Percentiles rank a stretch among this genome's conserved stretches.
phyloP scores from a whole-genome alignment of 2,797 vertebrate genomes.

The Todus mexicanus region DNA sequence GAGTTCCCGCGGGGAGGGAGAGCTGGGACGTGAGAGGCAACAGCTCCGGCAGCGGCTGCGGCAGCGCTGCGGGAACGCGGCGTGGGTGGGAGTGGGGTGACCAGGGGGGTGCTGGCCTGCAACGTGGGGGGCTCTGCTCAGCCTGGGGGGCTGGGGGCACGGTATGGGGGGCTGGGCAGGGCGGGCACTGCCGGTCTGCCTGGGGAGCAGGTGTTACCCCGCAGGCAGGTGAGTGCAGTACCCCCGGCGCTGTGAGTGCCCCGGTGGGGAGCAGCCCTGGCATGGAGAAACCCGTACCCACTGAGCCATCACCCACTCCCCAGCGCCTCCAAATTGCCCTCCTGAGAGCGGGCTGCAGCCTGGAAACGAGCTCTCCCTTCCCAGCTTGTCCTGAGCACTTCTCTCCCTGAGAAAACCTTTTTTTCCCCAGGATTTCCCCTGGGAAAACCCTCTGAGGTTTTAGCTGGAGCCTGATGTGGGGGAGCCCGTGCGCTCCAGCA shows the following conservation, averaged over 20 bases:
- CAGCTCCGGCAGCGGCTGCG: not conserved
- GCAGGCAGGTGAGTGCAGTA: too few species aligned
- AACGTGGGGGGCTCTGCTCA: not conserved
- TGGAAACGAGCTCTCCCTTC: not conserved
- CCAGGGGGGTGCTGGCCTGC: not conserved
- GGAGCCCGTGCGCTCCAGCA: not conserved
- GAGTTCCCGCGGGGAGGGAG: not conserved
- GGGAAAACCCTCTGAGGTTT: not conserved
- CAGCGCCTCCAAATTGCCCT: not conserved
- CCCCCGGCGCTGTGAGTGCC: not conserved
- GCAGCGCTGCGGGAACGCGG: not conserved
- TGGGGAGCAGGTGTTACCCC: not conserved
- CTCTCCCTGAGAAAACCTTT: not conserved
- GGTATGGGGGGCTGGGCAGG: not conserved
- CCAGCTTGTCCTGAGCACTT: not conserved
- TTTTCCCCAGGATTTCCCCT: not conserved
- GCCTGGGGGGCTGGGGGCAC: rapidly evolving
- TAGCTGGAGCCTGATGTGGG: not conserved
- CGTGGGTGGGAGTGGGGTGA: not conserved
- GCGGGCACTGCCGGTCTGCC: not conserved
- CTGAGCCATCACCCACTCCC: rapidly evolving
- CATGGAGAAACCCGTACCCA: not conserved
- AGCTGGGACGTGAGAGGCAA: not conserved
- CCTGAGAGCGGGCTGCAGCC: not conserved
- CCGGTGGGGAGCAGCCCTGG: not conserved